These are phyloP conservation scores for Nysson spinosus DNA, from an alignment of 2,888 invertebrate genomes.

Conservation along the genomic window DNA sequence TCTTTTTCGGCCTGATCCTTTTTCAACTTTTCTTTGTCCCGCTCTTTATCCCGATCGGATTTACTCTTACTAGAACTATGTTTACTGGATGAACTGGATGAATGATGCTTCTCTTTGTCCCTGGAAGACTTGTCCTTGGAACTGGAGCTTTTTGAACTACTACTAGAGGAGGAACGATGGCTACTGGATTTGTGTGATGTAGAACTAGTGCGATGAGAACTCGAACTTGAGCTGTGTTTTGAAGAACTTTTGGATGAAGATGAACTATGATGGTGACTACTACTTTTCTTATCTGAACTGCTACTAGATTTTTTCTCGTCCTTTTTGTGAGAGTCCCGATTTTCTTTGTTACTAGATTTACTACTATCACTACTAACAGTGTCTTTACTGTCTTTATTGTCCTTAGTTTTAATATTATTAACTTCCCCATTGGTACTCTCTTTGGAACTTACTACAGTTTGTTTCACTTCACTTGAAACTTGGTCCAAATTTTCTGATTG, in stretches of 20 bases:
- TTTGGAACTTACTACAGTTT: constrained; percentile 64
- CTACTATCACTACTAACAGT: constrained; percentile 73
- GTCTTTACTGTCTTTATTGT: constrained; percentile 61
- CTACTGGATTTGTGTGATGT: constrained; percentile 66
- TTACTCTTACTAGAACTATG: constrained; percentile 64
- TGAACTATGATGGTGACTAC: constrained; percentile 78
- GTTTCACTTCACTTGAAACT: constrained; percentile 65
- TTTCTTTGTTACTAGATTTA: constrained; percentile 79
- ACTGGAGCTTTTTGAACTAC: constrained; percentile 66
- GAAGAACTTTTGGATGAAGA: constrained; percentile 68
- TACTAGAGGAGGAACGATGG: constrained; percentile 63
- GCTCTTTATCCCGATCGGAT: constrained; percentile 74
- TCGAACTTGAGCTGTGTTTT: constrained; percentile 68
- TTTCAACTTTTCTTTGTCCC: constrained; percentile 78
- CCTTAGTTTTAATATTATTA: constrained; percentile 53
- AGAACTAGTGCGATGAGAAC: constrained; percentile 67
- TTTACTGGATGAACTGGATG: constrained; percentile 57
- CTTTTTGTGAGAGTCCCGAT: constrained; percentile 77
- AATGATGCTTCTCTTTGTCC: constrained; percentile 68
- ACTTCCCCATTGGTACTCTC: constrained; percentile 52
- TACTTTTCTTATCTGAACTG: constrained; percentile 74
- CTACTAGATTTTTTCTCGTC: constrained; percentile 75
- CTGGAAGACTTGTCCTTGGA: constrained; percentile 73
- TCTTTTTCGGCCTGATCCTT: constrained; percentile 82
- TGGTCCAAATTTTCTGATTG: constrained; percentile 52